Conservation (phyloP, 2,113 vertebrate species). For the Pelobates fuscus region DNA sequence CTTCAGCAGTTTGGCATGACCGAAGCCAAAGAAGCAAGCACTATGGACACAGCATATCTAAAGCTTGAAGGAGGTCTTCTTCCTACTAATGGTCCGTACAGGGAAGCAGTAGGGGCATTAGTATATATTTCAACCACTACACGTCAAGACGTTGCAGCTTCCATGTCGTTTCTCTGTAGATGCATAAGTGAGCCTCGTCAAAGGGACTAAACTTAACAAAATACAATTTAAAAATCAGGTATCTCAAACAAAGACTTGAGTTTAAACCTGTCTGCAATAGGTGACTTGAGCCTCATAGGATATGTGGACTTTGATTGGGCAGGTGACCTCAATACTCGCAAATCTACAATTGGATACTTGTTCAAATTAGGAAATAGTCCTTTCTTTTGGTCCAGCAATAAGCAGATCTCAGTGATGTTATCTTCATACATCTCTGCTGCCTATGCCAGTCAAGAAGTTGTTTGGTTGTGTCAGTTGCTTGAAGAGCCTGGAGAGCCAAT, state of each 20-base stretch:
- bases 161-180: background rate
- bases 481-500: too few relatives aligned
- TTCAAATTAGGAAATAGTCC: background rate
- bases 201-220: background rate
- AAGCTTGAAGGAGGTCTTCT: constrained; percentile 4
- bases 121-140: background rate
- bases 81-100: background rate
- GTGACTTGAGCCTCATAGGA: constrained; percentile 8
- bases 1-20: constrained; percentile 8
- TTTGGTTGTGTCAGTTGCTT: too few relatives aligned
- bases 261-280: constrained; percentile 5
- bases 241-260: constrained; percentile 5
- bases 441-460: background rate
- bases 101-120: background rate
- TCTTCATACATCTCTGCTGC: background rate
- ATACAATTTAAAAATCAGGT: too few relatives aligned
- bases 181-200: background rate
- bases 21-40: background rate
- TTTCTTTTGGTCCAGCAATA: background rate
- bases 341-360: too few relatives aligned
- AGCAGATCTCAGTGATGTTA: background rate
- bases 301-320: constrained; percentile 6
- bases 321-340: too few relatives aligned
- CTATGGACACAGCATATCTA: background rate
- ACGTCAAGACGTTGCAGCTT: background rate